These are phyloP conservation scores for Pungitius pungitius DNA, from an alignment of 2,113 vertebrate genomes.

Conservation along the genomic window DNA sequence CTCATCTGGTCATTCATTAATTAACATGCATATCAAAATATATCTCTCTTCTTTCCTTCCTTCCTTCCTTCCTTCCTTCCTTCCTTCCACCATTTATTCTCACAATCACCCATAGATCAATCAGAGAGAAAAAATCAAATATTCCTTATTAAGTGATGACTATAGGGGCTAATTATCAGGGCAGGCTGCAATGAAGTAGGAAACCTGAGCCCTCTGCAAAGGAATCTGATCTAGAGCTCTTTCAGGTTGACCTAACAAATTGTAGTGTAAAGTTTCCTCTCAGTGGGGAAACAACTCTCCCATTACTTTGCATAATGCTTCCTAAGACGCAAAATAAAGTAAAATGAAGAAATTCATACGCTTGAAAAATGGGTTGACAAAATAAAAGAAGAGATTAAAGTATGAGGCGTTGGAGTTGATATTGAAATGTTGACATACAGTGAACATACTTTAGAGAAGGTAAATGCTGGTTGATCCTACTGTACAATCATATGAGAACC, in stretches of 20 bases:
- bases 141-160: constrained; percentile 41
- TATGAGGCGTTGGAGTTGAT: background rate
- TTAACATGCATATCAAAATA: background rate
- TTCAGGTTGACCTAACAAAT: constrained; percentile 69
- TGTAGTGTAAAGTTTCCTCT: constrained; percentile 59
- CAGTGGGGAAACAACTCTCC: constrained; percentile 25
- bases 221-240: constrained; percentile 62
- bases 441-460: background rate
- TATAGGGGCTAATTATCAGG: constrained; percentile 35
- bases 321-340: background rate
- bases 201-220: constrained; percentile 53
- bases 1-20: constrained; percentile 4
- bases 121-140: constrained; percentile 34
- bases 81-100: background rate
- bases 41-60: background rate
- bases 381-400: constrained; percentile 11
- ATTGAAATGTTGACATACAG: constrained; percentile 4
- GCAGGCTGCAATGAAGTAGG: constrained; percentile 15
- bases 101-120: background rate
- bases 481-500: background rate
- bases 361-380: background rate
- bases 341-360: constrained; percentile 4
- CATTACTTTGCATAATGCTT: constrained; percentile 2
- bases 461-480: background rate
- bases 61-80: background rate